Percentiles rank a stretch among this genome's conserved stretches.
phyloP scores from a whole-genome alignment of 1,140 invertebrate genomes.

The Heterodera carotae region DNA sequence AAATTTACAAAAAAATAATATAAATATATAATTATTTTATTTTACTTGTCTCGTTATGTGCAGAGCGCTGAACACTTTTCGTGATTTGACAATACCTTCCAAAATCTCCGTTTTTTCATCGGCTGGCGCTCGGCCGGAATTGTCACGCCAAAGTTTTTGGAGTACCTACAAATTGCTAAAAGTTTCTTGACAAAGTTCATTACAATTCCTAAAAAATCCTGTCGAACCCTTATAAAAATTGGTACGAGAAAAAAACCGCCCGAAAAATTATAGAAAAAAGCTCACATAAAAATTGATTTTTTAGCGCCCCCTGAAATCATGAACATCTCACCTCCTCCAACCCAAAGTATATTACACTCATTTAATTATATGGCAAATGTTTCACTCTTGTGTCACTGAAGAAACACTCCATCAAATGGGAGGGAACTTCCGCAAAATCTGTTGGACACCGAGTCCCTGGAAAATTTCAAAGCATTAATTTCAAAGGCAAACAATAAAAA shows the following conservation, averaged over 20 bases:
- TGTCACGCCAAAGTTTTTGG: constrained; percentile 72
- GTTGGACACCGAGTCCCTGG: constrained; percentile 84
- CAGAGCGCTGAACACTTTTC: constrained; percentile 47
- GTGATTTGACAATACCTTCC: constrained; percentile 44
- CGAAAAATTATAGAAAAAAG: too few relatives aligned
- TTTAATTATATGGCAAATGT: too few relatives aligned
- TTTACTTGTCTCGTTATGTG: constrained; percentile 55
- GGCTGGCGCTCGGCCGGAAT: constrained; percentile 29
- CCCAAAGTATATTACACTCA: too few relatives aligned
- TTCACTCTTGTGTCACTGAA: constrained; percentile 80
- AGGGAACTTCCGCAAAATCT: constrained; percentile 97
- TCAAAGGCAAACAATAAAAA: constrained; percentile 4
- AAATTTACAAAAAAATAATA: background rate
- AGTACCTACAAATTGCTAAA: too few relatives aligned
- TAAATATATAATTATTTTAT: background rate
- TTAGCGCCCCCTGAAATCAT: constrained; percentile 18
- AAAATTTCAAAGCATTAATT: constrained; percentile 24
- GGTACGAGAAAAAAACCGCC: too few relatives aligned
- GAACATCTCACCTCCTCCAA: too few relatives aligned
- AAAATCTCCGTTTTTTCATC: constrained; percentile 28
- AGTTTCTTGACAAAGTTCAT: too few relatives aligned
- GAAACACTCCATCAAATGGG: constrained; percentile 97
- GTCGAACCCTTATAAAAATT: too few relatives aligned
- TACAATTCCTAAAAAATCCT: too few relatives aligned
- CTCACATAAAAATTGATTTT: constrained; percentile 39